Conservation (phyloP, 2,113 vertebrate genomes). For the Tangachromis dhanisi region DNA sequence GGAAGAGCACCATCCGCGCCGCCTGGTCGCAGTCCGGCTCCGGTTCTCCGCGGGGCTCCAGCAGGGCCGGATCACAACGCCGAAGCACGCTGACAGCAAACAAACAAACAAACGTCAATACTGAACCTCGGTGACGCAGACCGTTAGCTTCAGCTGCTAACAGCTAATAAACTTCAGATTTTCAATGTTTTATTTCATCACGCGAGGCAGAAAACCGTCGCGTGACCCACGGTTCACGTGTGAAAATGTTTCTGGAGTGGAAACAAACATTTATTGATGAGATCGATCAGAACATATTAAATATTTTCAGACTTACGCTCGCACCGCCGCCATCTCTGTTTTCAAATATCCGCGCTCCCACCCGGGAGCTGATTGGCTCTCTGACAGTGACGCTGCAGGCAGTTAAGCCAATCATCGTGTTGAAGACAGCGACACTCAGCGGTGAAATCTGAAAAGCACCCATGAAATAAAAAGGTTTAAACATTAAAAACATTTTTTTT, state of each 20-base stretch:
- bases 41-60: conserved; percentile 20
- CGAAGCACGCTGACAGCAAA: conserved; percentile 46
- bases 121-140: neutral
- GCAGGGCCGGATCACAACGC: conserved; percentile 35
- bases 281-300: rapidly evolving
- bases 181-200: rapidly evolving
- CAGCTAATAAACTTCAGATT: neutral
- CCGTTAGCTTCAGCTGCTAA: neutral
- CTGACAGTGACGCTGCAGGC: neutral
- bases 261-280: neutral
- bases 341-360: conserved; percentile 39
- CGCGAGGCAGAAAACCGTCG: neutral
- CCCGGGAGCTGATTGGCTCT: neutral
- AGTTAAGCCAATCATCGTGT: neutral
- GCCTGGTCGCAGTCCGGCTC: conserved; percentile 47
- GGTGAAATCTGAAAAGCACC: neutral
- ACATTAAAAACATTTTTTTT: neutral
- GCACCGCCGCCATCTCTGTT: conserved; percentile 56
- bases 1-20: conserved; percentile 39
- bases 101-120: neutral
- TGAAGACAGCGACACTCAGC: neutral
- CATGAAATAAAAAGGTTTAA: neutral
- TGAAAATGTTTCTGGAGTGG: neutral
- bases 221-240: neutral
- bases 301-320: conserved; percentile 31